These are phyloP conservation scores for Paraplagusia blochii DNA, from an alignment of 2,113 vertebrate genomes.

Conservation along the genomic window DNA sequence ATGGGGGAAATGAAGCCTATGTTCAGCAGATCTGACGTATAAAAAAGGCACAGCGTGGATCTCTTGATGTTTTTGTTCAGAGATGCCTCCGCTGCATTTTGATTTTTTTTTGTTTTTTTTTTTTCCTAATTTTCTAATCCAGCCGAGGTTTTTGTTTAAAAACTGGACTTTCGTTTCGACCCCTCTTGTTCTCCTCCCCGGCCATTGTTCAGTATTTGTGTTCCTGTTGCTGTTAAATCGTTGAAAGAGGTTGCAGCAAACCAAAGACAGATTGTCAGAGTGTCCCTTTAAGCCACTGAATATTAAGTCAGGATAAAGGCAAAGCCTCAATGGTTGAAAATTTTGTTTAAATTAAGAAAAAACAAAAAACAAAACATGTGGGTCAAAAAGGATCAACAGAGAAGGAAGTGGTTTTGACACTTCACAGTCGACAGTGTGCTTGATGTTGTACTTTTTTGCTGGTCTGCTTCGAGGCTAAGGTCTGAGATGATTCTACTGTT, in stretches of 20 bases:
- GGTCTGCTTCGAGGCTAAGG: slow-evolving; percentile 50
- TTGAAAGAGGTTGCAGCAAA: slow-evolving; percentile 68
- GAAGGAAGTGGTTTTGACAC: slow-evolving; percentile 48
- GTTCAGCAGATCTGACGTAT: slow-evolving; percentile 66
- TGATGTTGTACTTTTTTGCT: slow-evolving; percentile 55
- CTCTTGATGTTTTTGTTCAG: slow-evolving; percentile 45
- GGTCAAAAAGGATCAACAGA: slow-evolving; percentile 18
- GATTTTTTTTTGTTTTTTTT: slow-evolving; percentile 19
- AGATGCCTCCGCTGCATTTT: slow-evolving; percentile 64
- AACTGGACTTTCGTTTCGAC: slow-evolving; percentile 31
- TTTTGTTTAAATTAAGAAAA: slow-evolving; percentile 44
- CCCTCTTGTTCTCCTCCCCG: slow-evolving; percentile 55
- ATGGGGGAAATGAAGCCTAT: slow-evolving; percentile 72
- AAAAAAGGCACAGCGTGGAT: slow-evolving; percentile 46
- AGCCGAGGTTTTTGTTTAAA: slow-evolving; percentile 59
- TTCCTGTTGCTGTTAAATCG: slow-evolving; percentile 46
- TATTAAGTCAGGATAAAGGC: slow-evolving; percentile 61
- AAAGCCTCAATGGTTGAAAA: slow-evolving; percentile 49
- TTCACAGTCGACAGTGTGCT: slow-evolving; percentile 48
- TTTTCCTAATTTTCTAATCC: slow-evolving; percentile 67
- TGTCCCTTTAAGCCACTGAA: slow-evolving; percentile 72
- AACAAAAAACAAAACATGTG: slow-evolving; percentile 3
- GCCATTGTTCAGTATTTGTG: slow-evolving; percentile 60
- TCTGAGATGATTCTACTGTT: slow-evolving; percentile 62
- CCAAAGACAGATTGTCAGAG: slow-evolving; percentile 77